Evolutionary conservation across 2,888 invertebrate species (phyloP).

Genomic region (Gnatocerus cornutus): DNA sequence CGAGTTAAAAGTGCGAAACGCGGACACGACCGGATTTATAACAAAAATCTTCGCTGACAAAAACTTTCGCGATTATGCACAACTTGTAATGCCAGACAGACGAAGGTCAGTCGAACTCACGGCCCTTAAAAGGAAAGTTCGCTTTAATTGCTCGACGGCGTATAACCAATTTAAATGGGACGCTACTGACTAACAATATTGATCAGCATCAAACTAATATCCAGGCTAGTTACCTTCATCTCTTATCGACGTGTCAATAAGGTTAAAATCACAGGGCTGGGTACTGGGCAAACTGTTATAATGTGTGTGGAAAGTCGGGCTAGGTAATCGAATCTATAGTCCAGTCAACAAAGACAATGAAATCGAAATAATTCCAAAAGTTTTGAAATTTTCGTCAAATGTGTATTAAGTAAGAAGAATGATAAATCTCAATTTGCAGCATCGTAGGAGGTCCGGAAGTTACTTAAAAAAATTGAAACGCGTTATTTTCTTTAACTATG

Average conservation of each 20-base stretch:
- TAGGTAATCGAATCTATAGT: conserved; percentile 4
- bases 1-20: conserved; percentile 10
- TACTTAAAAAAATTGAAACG: no score
- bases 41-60: conserved; percentile 13
- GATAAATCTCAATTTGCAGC: no score
- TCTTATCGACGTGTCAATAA: conserved; percentile 33
- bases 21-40: conserved; percentile 26
- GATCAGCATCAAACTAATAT: conserved; percentile 30
- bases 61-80: conserved; percentile 30
- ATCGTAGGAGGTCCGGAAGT: no score
- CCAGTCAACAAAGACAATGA: no score
- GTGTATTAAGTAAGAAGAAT: no score
- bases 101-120: conserved; percentile 21
- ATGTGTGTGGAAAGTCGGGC: conserved; percentile 7
- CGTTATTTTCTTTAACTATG: no score
- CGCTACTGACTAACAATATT: conserved; percentile 17
- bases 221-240: conserved; percentile 27
- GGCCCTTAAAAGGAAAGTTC: conserved; percentile 25
- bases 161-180: not conserved
- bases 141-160: conserved; percentile 9
- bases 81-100: conserved; percentile 25
- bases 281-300: conserved; percentile 1
- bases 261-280: conserved; percentile 19
- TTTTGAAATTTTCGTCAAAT: no score
- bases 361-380: no score